These are phyloP conservation scores for Sclerurus mexicanus DNA, from an alignment of 2,113 vertebrate genomes.

Conservation along the genomic window DNA sequence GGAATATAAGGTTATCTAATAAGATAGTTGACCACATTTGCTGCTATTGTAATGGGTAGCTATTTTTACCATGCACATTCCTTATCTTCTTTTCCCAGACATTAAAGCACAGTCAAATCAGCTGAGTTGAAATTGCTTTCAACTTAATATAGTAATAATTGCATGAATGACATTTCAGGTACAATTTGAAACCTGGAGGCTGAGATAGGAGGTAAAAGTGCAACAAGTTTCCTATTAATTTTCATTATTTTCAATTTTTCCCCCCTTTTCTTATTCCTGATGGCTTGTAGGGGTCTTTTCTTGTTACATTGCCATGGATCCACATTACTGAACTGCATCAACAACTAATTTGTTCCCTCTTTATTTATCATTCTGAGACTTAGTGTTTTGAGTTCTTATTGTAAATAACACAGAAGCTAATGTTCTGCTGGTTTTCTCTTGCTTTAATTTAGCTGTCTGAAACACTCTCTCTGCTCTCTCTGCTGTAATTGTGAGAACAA, in stretches of 20 bases:
- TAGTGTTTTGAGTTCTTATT: not conserved
- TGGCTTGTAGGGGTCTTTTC: not conserved
- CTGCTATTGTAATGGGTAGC: not conserved
- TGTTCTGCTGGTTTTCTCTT: not conserved
- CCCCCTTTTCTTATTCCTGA: not conserved
- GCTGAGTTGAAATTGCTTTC: conserved; percentile 56
- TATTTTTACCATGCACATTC: conserved; percentile 3
- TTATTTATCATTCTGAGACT: not conserved
- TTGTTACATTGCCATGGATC: not conserved
- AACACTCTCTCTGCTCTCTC: not conserved
- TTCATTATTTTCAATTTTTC: not conserved
- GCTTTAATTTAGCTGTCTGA: conserved; percentile 25
- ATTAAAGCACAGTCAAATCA: conserved; percentile 68
- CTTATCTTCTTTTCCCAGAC: conserved; percentile 69
- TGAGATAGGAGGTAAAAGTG: not conserved
- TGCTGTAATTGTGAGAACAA: conserved; percentile 43
- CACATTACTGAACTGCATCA: not conserved
- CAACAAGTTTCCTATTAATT: conserved; percentile 23
- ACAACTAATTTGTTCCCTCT: not conserved
- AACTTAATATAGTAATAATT: conserved; percentile 68
- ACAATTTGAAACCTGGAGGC: conserved; percentile 45
- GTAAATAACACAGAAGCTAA: not conserved
- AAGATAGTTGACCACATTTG: not conserved
- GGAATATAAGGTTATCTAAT: conserved; percentile 36
- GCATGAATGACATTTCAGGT: conserved; percentile 68